Evolutionary conservation across 2,888 invertebrate genomes (phyloP).

Genomic region (Drosophila acutilabella): DNA sequence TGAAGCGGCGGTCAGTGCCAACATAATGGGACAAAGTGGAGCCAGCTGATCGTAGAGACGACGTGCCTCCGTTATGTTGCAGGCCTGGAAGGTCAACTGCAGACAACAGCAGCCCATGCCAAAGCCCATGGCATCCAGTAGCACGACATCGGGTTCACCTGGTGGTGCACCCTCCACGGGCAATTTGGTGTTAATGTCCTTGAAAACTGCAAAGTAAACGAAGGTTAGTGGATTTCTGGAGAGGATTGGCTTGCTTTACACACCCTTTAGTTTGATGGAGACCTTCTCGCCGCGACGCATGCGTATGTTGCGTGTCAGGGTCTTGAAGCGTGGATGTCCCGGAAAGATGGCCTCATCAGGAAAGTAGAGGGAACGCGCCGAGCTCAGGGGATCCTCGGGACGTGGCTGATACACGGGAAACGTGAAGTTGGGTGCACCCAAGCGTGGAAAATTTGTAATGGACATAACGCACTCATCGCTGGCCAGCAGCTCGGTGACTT

Average conservation of each 20-base stretch:
- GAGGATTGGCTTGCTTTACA: neutral
- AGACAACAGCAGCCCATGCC: conserved; percentile 99
- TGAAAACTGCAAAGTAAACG: conserved; percentile 89
- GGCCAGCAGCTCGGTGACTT: conserved; percentile 91
- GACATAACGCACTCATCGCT: conserved; percentile 94
- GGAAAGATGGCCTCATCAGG: conserved; percentile 97
- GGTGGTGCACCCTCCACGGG: conserved; percentile 93
- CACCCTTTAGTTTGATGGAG: conserved; percentile 97
- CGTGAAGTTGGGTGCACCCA: conserved; percentile 96
- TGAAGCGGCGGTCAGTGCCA: conserved; percentile 98
- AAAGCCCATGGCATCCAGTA: conserved; percentile 99
- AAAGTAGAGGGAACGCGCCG: conserved; percentile 94
- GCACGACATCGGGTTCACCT: conserved; percentile 95
- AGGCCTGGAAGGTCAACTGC: conserved; percentile 96
- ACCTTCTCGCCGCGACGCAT: conserved; percentile 97
- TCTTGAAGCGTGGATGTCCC: conserved; percentile 98
- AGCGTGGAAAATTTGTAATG: conserved; percentile 96
- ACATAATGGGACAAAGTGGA: conserved; percentile 97
- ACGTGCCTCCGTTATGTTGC: conserved; percentile 97
- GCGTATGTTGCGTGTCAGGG: conserved; percentile 96
- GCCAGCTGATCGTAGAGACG: conserved; percentile 98
- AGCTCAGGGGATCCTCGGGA: conserved; percentile 90
- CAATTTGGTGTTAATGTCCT: conserved; percentile 93
- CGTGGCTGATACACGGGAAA: conserved; percentile 89
- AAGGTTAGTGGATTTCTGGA: neutral